Evolutionary conservation across 2,888 invertebrate species (phyloP).

Genomic region (Diadegma fenestrale): DNA sequence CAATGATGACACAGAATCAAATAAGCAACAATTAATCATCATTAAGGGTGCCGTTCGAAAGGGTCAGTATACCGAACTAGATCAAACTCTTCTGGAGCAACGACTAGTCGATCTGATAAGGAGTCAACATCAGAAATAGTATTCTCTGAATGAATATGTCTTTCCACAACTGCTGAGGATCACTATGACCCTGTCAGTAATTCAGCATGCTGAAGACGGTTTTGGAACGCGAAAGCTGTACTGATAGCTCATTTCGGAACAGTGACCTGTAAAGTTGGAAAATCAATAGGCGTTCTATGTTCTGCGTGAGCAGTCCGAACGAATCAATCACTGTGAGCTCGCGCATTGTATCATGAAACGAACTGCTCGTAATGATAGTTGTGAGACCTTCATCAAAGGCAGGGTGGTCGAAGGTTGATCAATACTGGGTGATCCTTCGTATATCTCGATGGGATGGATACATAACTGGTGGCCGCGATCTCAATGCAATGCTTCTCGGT

Average conservation of each 20-base stretch:
- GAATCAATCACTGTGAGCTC: constrained; percentile 53
- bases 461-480: constrained; percentile 29
- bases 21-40: background rate
- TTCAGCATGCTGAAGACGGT: too few relatives aligned
- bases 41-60: background rate
- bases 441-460: constrained; percentile 31
- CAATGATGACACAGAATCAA: background rate
- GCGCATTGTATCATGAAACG: constrained; percentile 26
- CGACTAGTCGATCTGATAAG: background rate
- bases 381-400: constrained; percentile 46
- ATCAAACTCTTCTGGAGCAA: background rate
- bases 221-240: too few relatives aligned
- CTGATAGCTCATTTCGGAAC: too few relatives aligned
- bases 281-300: constrained; percentile 28
- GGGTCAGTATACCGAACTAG: background rate
- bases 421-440: constrained; percentile 54
- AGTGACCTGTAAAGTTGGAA: constrained; percentile 8
- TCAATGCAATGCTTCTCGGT: background rate
- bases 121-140: background rate
- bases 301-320: constrained; percentile 17
- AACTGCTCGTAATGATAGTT: constrained; percentile 56
- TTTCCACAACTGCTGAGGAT: background rate
- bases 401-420: constrained; percentile 62
- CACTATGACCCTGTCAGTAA: too few relatives aligned
- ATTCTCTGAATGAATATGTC: background rate